These are phyloP conservation scores for Andrena dorsata DNA, from an alignment of 2,888 invertebrate species.

Conservation along the genomic window DNA sequence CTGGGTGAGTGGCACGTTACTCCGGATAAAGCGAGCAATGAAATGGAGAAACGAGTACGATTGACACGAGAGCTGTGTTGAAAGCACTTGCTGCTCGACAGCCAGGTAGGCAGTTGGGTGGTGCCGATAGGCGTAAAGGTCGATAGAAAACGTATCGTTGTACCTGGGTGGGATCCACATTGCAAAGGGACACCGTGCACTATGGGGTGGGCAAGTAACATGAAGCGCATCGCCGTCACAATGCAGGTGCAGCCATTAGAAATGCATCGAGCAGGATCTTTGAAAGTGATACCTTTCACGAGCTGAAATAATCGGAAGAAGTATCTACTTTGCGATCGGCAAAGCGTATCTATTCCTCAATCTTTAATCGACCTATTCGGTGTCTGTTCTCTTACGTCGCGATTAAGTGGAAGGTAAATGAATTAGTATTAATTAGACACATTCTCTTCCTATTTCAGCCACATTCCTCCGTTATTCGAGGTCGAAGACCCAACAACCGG, in stretches of 20 bases:
- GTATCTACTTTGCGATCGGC: neutral
- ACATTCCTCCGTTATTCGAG: neutral
- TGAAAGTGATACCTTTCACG: slow-evolving; percentile 48
- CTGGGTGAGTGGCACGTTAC: slow-evolving; percentile 8
- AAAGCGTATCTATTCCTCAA: neutral
- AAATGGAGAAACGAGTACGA: neutral
- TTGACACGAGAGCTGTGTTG: neutral
- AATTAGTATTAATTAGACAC: slow-evolving; percentile 14
- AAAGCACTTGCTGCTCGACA: slow-evolving; percentile 36
- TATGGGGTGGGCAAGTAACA: slow-evolving; percentile 48
- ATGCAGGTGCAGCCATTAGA: slow-evolving; percentile 19
- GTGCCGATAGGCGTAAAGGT: slow-evolving; percentile 24
- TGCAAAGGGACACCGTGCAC: slow-evolving; percentile 12
- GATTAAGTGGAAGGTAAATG: neutral
- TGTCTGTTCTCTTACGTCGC: neutral
- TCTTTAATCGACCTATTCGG: slow-evolving; percentile 3
- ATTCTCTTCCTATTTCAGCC: slow-evolving; percentile 11
- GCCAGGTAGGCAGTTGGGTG: slow-evolving; percentile 26
- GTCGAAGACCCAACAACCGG: slow-evolving; percentile 46
- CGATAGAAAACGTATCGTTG: slow-evolving; percentile 55
- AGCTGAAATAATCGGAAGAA: neutral
- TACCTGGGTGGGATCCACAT: slow-evolving; percentile 61
- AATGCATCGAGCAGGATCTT: slow-evolving; percentile 17
- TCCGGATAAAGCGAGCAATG: neutral
- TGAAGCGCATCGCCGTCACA: slow-evolving; percentile 48